Evolutionary conservation across 2,797 vertebrate species (phyloP), one percentile per base, ranked within the genome.

Genomic region (Poeciliopsis turneri): DNA sequence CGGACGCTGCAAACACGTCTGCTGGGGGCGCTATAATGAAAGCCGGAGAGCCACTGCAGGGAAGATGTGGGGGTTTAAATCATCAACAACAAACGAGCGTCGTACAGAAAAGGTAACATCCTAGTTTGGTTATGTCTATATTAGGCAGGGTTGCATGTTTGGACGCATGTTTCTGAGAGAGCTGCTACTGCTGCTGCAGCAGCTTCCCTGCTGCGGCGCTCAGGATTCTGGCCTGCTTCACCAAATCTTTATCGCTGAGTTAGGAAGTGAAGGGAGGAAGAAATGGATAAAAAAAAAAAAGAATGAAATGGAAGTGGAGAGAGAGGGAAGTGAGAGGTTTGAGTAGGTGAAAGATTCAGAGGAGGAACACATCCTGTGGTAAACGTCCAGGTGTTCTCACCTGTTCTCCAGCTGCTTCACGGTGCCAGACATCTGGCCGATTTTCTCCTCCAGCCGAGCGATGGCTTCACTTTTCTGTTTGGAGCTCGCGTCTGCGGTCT

Each of bases 221-320:
- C 95, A 99, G 95, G 95, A 93, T 97, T 92, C 96, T 97, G 95
- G 98, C 98, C 97, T 99, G 98, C 95, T 99, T 98, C 96, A 97
- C 97, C 96, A 97, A 94, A 95, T 98, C 97, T 94, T 97, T 98
- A 95, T 99, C 98, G 92, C 98, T 99, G 91, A 84, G 49, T 74
- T 2, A 45, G 18, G 46, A 77, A 79, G n/a, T 83, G 77, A 85
- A 84, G 20, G 0, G 9, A 70, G 2, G 9, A 72, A 74, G 5
- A 81, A 80, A 88, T 66, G 74, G 80, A 18, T 70, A 3, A 39
- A 41, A 4, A 39, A 4, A 39, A 86, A 45, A 88, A 76, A 86
- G 4, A 84, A 89, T 82, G 91, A 81, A 93, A 94, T 86, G 90
- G 81, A 84, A 83, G 94, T 90, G 92, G 88, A 90, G 82, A 87